Conservation (phyloP, 2,797 vertebrate species). For the Amphiprion clarkii region DNA sequence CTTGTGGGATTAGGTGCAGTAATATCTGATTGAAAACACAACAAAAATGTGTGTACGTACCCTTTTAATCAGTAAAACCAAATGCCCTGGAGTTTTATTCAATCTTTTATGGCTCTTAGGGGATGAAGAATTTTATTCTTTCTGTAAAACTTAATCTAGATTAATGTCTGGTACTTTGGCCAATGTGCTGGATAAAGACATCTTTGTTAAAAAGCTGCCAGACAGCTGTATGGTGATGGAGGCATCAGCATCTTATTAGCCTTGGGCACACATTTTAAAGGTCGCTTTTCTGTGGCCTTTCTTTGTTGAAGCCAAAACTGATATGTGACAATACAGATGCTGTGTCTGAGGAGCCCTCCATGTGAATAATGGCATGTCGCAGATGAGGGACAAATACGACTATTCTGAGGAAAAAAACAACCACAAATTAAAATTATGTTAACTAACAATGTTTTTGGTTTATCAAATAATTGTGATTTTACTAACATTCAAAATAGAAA, state of each 20-base stretch:
- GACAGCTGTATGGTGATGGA: constrained; percentile 6
- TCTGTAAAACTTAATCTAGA: constrained; percentile 8
- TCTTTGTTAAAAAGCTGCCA: constrained; percentile 60
- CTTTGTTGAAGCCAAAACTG: not conserved
- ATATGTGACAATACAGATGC: constrained; percentile 12
- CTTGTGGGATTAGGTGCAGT: too few relatives aligned
- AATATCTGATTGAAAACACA: too few relatives aligned
- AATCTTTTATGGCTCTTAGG: not conserved
- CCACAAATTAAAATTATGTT: too few relatives aligned
- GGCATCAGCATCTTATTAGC: constrained; percentile 56
- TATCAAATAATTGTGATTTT: too few relatives aligned
- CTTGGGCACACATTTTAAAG: constrained; percentile 49
- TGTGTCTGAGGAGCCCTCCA: not conserved
- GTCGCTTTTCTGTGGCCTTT: constrained; percentile 27
- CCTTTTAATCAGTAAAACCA: too few relatives aligned
- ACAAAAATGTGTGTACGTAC: too few relatives aligned
- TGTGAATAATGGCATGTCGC: not conserved
- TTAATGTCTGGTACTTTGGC: constrained; percentile 7
- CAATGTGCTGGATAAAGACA: constrained; percentile 55
- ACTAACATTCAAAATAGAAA: too few relatives aligned
- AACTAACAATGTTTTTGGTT: too few relatives aligned
- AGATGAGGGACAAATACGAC: too few relatives aligned
- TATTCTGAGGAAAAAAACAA: too few relatives aligned
- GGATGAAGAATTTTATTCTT: not conserved
- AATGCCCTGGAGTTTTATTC: too few relatives aligned